Conservation (phyloP, 2,888 invertebrate genomes). For the Eumacrocentrus americanus region DNA sequence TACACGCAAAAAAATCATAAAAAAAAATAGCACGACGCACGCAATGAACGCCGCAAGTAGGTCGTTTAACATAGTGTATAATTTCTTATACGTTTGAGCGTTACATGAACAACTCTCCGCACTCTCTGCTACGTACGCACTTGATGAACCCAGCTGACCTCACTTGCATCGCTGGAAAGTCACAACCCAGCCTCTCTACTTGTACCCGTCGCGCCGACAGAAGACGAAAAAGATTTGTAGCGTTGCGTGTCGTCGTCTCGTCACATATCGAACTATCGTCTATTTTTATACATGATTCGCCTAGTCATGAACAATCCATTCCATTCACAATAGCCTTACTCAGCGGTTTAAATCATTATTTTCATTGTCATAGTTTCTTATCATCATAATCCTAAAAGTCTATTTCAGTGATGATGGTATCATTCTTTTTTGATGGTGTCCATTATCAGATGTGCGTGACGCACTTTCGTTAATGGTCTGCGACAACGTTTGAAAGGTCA, state of each 20-base stretch:
- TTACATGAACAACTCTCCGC: conserved; percentile 16
- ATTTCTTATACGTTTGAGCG: background rate
- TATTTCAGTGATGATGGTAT: background rate
- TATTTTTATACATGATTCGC: conserved; percentile 5
- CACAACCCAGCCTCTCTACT: conserved; percentile 6
- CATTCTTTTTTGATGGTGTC: background rate
- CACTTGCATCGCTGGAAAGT: conserved; percentile 27
- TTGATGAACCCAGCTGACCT: conserved; percentile 35
- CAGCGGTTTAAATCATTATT: too few relatives aligned
- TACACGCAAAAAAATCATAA: background rate
- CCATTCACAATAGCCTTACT: too few relatives aligned
- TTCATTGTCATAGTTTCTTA: too few relatives aligned
- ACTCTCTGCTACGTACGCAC: conserved; percentile 28
- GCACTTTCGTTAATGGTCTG: background rate
- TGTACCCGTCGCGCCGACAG: background rate
- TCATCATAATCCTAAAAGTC: too few relatives aligned
- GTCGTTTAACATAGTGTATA: conserved; percentile 13
- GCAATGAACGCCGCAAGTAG: conserved; percentile 29
- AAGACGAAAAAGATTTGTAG: conserved; percentile 3
- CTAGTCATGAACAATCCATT: too few relatives aligned
- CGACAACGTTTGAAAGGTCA: conserved; percentile 5
- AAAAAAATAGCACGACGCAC: conserved; percentile 13
- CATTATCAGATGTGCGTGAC: background rate
- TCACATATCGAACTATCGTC: background rate
- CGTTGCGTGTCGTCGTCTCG: background rate